These are phyloP conservation scores for Drosophila teissieri DNA, from an alignment of 1,140 invertebrate species.

Conservation along the genomic window DNA sequence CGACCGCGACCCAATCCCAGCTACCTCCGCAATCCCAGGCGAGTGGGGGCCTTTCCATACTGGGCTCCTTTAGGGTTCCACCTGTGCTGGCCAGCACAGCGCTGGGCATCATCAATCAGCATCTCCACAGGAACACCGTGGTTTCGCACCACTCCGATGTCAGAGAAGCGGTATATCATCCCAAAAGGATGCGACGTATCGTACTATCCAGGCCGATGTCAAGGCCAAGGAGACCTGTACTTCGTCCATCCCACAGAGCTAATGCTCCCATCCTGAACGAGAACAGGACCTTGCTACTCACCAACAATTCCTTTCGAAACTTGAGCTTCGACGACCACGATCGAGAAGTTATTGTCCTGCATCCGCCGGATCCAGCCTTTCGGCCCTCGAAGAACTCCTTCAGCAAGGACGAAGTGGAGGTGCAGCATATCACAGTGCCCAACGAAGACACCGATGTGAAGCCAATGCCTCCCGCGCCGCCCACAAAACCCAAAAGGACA, in stretches of 20 bases:
- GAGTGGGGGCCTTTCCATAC: background rate
- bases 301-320: slow-evolving; percentile 28
- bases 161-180: background rate
- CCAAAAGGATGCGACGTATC: background rate
- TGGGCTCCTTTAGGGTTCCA: slow-evolving; percentile 24
- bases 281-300: background rate
- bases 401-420: slow-evolving; percentile 8
- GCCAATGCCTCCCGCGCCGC: slow-evolving; percentile 8
- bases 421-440: slow-evolving; percentile 9
- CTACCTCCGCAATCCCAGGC: background rate
- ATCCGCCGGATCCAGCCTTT: slow-evolving; percentile 46
- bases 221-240: slow-evolving; percentile 3
- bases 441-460: background rate
- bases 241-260: slow-evolving; percentile 7
- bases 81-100: slow-evolving; percentile 18
- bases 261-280: background rate
- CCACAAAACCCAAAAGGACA: slow-evolving; percentile 21
- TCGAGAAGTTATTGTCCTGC: slow-evolving; percentile 44
- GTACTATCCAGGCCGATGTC: background rate
- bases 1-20: background rate
- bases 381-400: slow-evolving; percentile 55
- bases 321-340: slow-evolving; percentile 6
- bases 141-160: background rate
- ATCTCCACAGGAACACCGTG: slow-evolving; percentile 2
- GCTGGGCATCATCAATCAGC: slow-evolving; percentile 29